Conservation (phyloP, 2,888 invertebrate species). For the Pammene aurita region DNA sequence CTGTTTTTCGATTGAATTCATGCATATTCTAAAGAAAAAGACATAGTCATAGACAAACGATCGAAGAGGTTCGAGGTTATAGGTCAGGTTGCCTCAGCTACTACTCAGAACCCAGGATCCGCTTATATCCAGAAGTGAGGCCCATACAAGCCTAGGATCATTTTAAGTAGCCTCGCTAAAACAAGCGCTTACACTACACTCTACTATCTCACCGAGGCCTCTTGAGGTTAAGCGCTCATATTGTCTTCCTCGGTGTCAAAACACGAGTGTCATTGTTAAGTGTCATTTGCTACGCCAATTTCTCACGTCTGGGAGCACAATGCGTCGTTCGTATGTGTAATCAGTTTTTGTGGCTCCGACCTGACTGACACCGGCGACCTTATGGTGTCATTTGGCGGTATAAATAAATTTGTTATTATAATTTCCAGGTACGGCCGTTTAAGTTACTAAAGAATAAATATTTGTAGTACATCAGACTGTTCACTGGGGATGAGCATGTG, state of each 20-base stretch:
- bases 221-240: conserved; percentile 21
- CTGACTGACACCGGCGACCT: conserved; percentile 34
- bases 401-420: conserved; percentile 11
- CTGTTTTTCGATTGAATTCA: too few species aligned
- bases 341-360: conserved; percentile 36
- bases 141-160: too few species aligned
- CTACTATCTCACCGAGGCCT: background rate
- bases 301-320: conserved; percentile 35
- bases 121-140: too few species aligned
- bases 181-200: too few species aligned
- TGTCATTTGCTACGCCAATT: conserved; percentile 37
- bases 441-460: background rate
- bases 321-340: conserved; percentile 27
- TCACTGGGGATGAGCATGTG: too few species aligned
- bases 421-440: conserved; percentile 11
- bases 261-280: conserved; percentile 25
- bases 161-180: too few species aligned
- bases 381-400: conserved; percentile 23
- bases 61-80: too few species aligned
- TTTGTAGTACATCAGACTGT: too few species aligned
- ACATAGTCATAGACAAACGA: too few species aligned
- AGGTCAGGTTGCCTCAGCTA: too few species aligned
- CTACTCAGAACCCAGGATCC: too few species aligned
- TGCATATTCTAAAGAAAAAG: too few species aligned
- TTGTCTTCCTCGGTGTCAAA: conserved; percentile 31